These are phyloP conservation scores for Philonicus albiceps DNA, from an alignment of 2,888 invertebrate genomes.

Conservation along the genomic window DNA sequence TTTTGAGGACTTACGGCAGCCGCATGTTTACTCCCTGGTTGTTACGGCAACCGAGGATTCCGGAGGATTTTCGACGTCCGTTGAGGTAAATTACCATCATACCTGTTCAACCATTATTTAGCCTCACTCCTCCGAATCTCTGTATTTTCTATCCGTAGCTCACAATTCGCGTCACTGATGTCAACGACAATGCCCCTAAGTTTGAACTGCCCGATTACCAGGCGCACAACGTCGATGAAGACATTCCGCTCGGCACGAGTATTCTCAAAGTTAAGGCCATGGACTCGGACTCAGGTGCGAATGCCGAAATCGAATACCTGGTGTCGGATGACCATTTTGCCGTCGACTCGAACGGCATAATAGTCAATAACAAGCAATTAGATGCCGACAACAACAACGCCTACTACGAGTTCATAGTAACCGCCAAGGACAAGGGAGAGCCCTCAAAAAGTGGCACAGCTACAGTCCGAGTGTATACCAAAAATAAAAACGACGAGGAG, in stretches of 20 bases:
- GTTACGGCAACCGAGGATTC: constrained; percentile 97
- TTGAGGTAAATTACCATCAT: constrained; percentile 73
- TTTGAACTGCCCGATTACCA: constrained; percentile 97
- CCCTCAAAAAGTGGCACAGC: constrained; percentile 92
- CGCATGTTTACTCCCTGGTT: constrained; percentile 90
- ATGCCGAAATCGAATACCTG: constrained; percentile 92
- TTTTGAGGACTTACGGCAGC: constrained; percentile 94
- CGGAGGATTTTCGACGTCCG: constrained; percentile 94
- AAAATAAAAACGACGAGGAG: constrained; percentile 97
- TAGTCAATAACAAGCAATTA: constrained; percentile 89
- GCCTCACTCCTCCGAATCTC: not conserved
- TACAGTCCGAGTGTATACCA: constrained; percentile 94
- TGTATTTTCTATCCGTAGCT: constrained; percentile 68
- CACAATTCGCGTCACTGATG: constrained; percentile 92
- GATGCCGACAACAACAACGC: constrained; percentile 97
- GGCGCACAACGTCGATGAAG: constrained; percentile 95
- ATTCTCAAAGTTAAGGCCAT: constrained; percentile 95
- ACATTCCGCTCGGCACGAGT: constrained; percentile 88
- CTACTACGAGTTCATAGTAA: constrained; percentile 93
- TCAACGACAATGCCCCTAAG: constrained; percentile 97
- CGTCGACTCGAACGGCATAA: constrained; percentile 91
- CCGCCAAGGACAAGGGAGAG: constrained; percentile 94
- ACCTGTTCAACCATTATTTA: constrained; percentile 29
- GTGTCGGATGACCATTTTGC: constrained; percentile 93
- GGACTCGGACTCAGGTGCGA: constrained; percentile 93